Conservation (phyloP, 2,113 vertebrate genomes). For the Thermophis baileyi region DNA sequence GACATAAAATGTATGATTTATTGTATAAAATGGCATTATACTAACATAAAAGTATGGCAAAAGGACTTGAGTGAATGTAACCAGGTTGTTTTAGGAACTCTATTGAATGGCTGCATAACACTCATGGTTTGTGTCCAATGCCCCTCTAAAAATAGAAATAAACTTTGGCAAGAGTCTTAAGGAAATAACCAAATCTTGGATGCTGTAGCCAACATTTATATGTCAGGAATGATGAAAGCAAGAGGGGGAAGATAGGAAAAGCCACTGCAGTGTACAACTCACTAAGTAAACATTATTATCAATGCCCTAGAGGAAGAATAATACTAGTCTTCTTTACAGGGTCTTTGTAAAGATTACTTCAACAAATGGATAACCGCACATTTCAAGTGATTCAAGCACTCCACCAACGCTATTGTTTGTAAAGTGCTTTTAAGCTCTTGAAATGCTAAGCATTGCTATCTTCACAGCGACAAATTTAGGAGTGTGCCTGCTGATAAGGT, state of each 20-base stretch:
- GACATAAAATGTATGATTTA: not conserved
- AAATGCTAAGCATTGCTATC: not conserved
- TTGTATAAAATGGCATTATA: not conserved
- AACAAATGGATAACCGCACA: not conserved
- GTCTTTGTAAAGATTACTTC: not conserved
- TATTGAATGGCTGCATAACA: not conserved
- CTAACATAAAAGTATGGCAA: not conserved
- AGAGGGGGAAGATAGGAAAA: not conserved
- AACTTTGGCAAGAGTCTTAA: not conserved
- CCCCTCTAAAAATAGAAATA: not conserved
- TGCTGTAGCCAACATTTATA: not conserved
- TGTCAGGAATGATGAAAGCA: not conserved
- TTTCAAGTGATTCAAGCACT: not conserved
- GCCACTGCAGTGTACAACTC: not conserved
- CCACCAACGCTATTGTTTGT: not conserved
- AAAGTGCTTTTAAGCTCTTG: not conserved
- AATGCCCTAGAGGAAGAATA: not conserved
- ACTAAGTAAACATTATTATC: not conserved
- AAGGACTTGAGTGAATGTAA: not conserved
- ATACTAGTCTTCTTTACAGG: not conserved
- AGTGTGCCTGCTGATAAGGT: not conserved
- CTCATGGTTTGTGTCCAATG: not conserved
- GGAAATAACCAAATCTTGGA: not conserved
- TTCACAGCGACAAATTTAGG: not conserved
- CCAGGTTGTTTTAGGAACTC: not conserved